Evolutionary conservation across 2,888 invertebrate genomes (phyloP).

Genomic region (Andrena haemorrhoa): DNA sequence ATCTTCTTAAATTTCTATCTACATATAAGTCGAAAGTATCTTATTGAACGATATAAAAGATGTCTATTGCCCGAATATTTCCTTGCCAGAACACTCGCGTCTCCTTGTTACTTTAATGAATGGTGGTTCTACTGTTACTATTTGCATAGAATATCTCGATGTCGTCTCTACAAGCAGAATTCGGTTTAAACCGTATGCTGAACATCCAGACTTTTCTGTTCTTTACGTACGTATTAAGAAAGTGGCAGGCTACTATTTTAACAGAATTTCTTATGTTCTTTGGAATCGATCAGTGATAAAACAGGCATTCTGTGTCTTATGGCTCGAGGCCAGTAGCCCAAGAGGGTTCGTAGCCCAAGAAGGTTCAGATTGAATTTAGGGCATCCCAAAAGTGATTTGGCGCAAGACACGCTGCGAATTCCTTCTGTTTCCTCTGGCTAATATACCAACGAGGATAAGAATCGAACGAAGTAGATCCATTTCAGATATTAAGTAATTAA

Average conservation of each 20-base stretch:
- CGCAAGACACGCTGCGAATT: constrained; percentile 27
- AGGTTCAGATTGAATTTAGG: constrained; percentile 45
- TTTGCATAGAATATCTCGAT: background rate
- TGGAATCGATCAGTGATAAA: constrained; percentile 38
- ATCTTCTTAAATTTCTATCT: background rate
- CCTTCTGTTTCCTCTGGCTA: background rate
- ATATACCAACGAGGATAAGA: background rate
- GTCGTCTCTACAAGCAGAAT: background rate
- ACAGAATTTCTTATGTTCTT: constrained; percentile 16
- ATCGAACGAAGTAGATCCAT: background rate
- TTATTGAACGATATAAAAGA: background rate
- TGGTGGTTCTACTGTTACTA: background rate
- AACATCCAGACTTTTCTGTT: background rate
- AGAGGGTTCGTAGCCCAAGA: constrained; percentile 19
- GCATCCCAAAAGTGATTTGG: constrained; percentile 46
- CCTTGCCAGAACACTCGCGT: background rate
- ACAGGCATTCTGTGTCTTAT: constrained; percentile 25
- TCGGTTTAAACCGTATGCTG: background rate
- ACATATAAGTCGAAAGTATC: background rate
- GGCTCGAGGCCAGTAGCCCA: constrained; percentile 42
- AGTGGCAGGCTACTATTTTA: background rate
- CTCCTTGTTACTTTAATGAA: background rate
- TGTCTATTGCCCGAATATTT: background rate
- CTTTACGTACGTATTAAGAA: background rate
- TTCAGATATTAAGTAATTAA: background rate